A percentile compares a stretch with the other conserved stretches of the same genome.
phyloP scores from a whole-genome alignment of 2,113 vertebrate genomes.

The Saccopteryx bilineata region DNA sequence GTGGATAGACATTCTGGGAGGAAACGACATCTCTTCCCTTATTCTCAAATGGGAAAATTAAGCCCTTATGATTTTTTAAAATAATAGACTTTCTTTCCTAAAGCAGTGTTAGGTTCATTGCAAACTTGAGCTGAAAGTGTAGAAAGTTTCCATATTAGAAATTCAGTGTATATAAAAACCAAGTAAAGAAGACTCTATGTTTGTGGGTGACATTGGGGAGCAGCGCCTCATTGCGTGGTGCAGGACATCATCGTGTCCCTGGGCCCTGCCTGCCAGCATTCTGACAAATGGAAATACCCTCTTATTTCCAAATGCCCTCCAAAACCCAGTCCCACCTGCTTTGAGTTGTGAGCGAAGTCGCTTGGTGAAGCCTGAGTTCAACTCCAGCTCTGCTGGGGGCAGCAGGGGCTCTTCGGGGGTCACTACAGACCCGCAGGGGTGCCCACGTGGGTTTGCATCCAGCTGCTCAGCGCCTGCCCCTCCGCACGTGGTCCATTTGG shows the following conservation, averaged over 20 bases:
- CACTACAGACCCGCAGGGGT: not conserved
- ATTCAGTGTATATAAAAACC: not conserved
- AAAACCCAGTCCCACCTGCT: not conserved
- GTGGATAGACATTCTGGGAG: not conserved
- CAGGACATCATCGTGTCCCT: not conserved
- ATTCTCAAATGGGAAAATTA: constrained; percentile 5
- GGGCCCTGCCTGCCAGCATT: not conserved
- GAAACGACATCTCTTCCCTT: not conserved
- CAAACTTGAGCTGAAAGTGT: not conserved
- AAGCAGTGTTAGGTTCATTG: not conserved
- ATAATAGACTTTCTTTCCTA: not conserved
- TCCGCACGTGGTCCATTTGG: too few species aligned
- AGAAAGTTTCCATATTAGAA: not conserved
- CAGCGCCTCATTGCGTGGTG: not conserved
- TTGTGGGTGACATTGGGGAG: not conserved
- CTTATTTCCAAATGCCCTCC: not conserved
- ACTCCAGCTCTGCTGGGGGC: not conserved
- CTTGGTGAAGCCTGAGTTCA: not conserved
- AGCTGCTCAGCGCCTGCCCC: not conserved
- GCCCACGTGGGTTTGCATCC: not conserved
- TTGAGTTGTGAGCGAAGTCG: not conserved
- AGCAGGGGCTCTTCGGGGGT: not conserved
- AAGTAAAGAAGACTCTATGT: not conserved
- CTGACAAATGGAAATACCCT: not conserved
- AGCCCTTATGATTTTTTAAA: not conserved